These are phyloP conservation scores for Drosophila maculinotata DNA, from an alignment of 2,888 invertebrate genomes.

Conservation along the genomic window DNA sequence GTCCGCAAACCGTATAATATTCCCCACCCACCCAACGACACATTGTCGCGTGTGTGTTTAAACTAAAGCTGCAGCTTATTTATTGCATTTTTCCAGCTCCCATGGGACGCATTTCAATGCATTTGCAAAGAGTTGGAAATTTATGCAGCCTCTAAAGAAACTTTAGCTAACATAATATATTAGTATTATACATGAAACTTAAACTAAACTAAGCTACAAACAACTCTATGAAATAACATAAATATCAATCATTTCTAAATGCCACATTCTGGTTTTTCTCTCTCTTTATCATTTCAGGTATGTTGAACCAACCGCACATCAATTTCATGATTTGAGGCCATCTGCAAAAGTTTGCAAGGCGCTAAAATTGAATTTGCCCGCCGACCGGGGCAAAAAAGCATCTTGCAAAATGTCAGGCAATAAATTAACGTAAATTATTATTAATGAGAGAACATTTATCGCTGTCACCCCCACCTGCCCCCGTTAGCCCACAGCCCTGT, in stretches of 20 bases:
- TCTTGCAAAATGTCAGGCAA: slow-evolving; percentile 58
- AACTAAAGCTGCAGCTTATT: slow-evolving; percentile 67
- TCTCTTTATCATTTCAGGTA: slow-evolving; percentile 64
- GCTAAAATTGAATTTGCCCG: slow-evolving; percentile 55
- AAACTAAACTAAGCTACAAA: not conserved
- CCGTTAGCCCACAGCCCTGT: not conserved
- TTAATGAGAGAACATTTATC: slow-evolving; percentile 77
- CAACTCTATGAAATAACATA: not conserved
- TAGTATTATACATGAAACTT: not conserved
- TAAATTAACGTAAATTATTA: slow-evolving; percentile 80
- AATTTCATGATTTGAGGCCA: slow-evolving; percentile 62
- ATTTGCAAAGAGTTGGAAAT: slow-evolving; percentile 61
- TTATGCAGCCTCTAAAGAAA: slow-evolving; percentile 43
- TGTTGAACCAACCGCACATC: slow-evolving; percentile 49
- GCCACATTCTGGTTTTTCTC: slow-evolving; percentile 10
- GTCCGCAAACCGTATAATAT: too few relatives aligned
- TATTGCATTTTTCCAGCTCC: slow-evolving; percentile 81
- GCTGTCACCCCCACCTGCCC: slow-evolving; percentile 42
- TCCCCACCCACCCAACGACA: not conserved
- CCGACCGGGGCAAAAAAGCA: slow-evolving; percentile 34
- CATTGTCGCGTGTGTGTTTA: slow-evolving; percentile 36
- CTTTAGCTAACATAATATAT: slow-evolving; percentile 4
- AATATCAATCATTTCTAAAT: slow-evolving; percentile 43
- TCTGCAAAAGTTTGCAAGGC: slow-evolving; percentile 47
- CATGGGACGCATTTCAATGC: slow-evolving; percentile 81